Evolutionary conservation across 2,888 invertebrate genomes (phyloP).

Genomic region (Sarcophaga rosellei): DNA sequence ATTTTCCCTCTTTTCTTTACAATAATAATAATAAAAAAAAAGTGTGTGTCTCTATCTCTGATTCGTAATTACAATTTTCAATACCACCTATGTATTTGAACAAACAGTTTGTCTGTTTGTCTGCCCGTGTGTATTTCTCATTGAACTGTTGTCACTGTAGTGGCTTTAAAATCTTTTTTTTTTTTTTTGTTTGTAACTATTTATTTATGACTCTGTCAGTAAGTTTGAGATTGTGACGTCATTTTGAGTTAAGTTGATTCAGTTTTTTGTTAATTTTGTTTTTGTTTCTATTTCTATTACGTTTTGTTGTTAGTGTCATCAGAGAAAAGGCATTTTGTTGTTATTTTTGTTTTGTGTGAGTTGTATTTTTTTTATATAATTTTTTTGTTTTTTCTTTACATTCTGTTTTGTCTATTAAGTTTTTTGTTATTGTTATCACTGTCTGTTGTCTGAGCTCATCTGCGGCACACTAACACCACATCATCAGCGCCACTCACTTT

Average conservation of each 20-base stretch:
- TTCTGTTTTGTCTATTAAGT: conserved; percentile 26
- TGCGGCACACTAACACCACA: conserved; percentile 6
- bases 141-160: neutral
- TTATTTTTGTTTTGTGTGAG: conserved; percentile 32
- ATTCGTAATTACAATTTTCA: neutral
- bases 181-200: neutral
- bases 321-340: neutral
- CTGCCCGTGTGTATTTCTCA: neutral
- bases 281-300: conserved; percentile 28
- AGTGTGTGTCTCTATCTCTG: neutral
- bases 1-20: conserved; percentile 15
- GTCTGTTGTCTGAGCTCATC: conserved; percentile 64
- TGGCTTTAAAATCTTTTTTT: neutral
- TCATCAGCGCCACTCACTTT: conserved; percentile 3
- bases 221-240: conserved; percentile 52
- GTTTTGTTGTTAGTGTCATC: conserved; percentile 8
- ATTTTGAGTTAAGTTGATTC: conserved; percentile 34
- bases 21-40: too few relatives aligned
- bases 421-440: neutral
- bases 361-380: neutral
- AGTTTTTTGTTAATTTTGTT: conserved; percentile 30
- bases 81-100: neutral
- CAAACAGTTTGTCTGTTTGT: neutral
- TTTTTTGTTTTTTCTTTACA: conserved; percentile 10
- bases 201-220: neutral